Conservation (phyloP, 92 coral and sea anemone genomes). For the Micromussa lordhowensis region DNA sequence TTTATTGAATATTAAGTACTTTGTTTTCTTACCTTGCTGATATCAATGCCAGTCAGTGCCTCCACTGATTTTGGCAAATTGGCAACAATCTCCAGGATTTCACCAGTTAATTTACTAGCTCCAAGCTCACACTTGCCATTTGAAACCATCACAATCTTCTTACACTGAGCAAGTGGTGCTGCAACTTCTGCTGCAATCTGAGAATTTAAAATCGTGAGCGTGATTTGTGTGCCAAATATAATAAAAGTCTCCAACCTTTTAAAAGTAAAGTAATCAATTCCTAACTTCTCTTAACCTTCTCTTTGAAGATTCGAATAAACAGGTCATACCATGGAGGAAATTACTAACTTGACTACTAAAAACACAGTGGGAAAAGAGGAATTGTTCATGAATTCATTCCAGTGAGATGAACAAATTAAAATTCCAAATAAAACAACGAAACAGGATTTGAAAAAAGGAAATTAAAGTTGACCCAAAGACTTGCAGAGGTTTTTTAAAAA, state of each 20-base stretch:
- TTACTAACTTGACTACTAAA: neutral
- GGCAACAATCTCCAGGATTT: slow-evolving; percentile 90
- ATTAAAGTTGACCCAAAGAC: too few relatives aligned
- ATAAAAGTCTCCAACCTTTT: neutral
- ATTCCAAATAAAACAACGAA: too few relatives aligned
- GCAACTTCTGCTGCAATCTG: slow-evolving; percentile 99
- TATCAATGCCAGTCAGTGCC: slow-evolving; percentile 96
- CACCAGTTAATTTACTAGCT: slow-evolving; percentile 90
- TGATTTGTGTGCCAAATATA: too few relatives aligned
- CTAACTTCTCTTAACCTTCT: neutral
- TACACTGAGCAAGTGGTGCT: slow-evolving; percentile 86
- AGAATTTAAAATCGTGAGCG: neutral
- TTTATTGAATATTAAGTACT: too few relatives aligned
- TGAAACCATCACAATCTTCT: slow-evolving; percentile 98
- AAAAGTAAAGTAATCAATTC: neutral
- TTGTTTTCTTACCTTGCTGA: slow-evolving; percentile 79
- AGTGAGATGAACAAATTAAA: too few relatives aligned
- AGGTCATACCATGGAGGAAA: neutral
- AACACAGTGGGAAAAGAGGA: neutral
- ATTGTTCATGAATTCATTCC: too few relatives aligned
- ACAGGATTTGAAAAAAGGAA: too few relatives aligned
- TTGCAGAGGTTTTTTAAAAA: too few relatives aligned
- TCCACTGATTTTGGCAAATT: slow-evolving; percentile 96
- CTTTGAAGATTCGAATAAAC: too few relatives aligned
- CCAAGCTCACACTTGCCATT: slow-evolving; percentile 95